Evolutionary conservation across 2,888 invertebrate genomes (phyloP), one percentile per base, ranked within the genome.

Genomic region (Rotaria sp.): DNA sequence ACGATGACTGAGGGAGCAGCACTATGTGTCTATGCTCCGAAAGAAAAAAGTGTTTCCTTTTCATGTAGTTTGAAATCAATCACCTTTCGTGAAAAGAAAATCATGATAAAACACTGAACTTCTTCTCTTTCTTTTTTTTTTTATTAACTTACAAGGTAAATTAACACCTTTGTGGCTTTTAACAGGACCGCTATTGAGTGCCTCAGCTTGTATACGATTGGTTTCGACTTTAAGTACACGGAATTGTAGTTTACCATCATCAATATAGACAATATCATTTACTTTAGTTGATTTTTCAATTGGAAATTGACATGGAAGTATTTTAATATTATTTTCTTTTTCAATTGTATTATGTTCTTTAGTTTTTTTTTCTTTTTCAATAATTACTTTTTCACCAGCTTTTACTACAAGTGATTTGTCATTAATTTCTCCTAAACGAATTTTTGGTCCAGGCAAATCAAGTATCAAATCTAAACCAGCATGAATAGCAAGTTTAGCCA

Each of bases 361-460:
- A 21, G 38, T 4, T 7, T 21, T 2, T 35, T 18, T 35, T 67
- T 67, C 67, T 67, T 67, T 67, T 35, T 67, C 67, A 11, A 67
- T 67, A 67, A 67, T 35, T 2, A 67, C 67, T 38, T 67, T 67
- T 35, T 67, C 67, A 35, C 67, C 91, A 52, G 90, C 89, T 74
- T 90, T 90, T 87, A 92, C 92, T 84, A 91, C 91, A 87, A 93
- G 88, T 5, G 90, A 89, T 89, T 92, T 93, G 88, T 92, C 92
- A 30, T 90, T 89, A 41, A 91, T 80, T 45, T 80, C 80, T 45
- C 45, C 80, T n/a, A 80, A 15, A 45, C 45, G 80, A 80, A 41
- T 80, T 35, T 80, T 80, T 21, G 80, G 80, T 80, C 80, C 80
- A 1, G 80, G 45, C 13, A 80, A 41, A 80, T 80, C 80, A 11